A percentile compares a stretch with the other conserved stretches of the same genome.
Evolutionary conservation across 2,113 vertebrate genomes (phyloP).

Genomic region (Amblyopsis rosae): DNA sequence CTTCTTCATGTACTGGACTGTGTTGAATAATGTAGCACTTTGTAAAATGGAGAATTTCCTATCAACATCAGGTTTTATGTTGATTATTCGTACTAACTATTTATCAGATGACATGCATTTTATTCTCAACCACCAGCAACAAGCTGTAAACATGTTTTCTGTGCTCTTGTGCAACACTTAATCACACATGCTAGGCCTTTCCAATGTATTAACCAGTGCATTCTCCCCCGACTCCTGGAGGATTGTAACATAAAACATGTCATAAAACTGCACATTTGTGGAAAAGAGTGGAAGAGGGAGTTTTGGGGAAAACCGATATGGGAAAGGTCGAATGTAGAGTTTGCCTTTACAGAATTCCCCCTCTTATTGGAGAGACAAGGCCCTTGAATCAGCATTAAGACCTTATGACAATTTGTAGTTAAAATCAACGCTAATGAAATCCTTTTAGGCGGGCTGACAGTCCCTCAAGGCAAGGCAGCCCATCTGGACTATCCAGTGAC

Average conservation of each 20-base stretch:
- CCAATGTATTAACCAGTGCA: slow-evolving; percentile 15
- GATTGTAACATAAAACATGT: slow-evolving; percentile 14
- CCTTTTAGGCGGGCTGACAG: background rate
- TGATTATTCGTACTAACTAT: background rate
- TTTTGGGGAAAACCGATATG: slow-evolving; percentile 5
- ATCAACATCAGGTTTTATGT: background rate
- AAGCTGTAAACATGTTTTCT: slow-evolving; percentile 24
- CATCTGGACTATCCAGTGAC: background rate
- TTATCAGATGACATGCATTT: background rate
- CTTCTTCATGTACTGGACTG: no score
- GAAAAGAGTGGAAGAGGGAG: background rate
- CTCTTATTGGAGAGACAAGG: background rate
- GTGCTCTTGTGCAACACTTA: slow-evolving; percentile 33
- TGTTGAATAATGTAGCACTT: no score
- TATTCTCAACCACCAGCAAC: slow-evolving; percentile 4
- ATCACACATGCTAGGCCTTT: slow-evolving; percentile 27
- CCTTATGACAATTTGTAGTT: background rate
- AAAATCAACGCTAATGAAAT: background rate
- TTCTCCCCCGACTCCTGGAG: slow-evolving; percentile 5
- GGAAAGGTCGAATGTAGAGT: background rate
- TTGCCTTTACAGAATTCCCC: slow-evolving; percentile 1
- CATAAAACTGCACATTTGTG: slow-evolving; percentile 21
- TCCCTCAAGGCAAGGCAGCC: background rate
- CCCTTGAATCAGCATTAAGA: background rate
- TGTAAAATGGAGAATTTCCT: no score